Percentiles rank a stretch among this genome's conserved stretches.
Conservation (phyloP, 2,113 vertebrate species). For the Bungarus multicinctus region DNA sequence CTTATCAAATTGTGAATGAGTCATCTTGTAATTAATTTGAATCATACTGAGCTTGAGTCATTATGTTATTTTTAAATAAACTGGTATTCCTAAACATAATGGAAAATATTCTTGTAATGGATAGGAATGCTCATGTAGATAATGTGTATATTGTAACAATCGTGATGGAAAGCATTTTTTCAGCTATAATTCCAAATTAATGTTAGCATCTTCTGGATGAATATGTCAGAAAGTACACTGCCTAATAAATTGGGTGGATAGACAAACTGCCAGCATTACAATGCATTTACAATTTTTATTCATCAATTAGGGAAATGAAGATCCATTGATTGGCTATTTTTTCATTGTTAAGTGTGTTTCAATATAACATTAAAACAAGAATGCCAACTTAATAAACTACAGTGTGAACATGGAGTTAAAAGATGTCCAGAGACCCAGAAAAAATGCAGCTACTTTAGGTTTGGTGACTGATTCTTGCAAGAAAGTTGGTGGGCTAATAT, state of each 20-base stretch:
- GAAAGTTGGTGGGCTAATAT: background rate
- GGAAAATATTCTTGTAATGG: background rate
- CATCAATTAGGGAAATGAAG: background rate
- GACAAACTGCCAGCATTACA: background rate
- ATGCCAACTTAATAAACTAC: background rate
- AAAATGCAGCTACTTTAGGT: background rate
- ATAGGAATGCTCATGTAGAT: background rate
- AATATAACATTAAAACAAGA: background rate
- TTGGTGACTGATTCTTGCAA: background rate
- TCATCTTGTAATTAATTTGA: conserved; percentile 29
- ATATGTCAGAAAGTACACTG: background rate
- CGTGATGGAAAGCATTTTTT: background rate
- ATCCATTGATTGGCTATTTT: background rate
- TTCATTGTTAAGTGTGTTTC: background rate
- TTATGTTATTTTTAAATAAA: background rate
- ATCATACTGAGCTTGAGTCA: background rate
- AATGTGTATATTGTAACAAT: background rate
- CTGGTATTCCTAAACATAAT: background rate
- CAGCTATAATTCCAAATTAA: background rate
- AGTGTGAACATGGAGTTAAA: background rate
- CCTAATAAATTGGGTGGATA: background rate
- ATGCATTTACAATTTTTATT: background rate
- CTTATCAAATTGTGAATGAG: conserved; percentile 24
- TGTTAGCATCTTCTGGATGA: background rate
- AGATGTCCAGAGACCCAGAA: background rate